phyloP scores from a whole-genome alignment of 2,113 vertebrate species.

The Cephalophus harveyi region DNA sequence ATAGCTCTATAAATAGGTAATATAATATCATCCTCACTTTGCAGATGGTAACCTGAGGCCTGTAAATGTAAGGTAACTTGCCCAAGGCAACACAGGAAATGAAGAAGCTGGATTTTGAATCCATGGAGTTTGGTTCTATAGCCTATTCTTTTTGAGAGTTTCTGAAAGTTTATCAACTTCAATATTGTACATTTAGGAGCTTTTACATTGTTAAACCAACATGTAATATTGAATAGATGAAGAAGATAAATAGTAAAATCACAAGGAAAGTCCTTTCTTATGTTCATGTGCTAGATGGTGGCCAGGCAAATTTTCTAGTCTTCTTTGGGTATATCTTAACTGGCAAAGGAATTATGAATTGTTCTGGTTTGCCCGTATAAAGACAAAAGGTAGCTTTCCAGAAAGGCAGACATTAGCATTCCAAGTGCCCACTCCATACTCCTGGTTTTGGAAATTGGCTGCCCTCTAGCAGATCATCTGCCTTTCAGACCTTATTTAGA shows the following conservation, averaged over 20 bases:
- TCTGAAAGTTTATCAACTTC: constrained; percentile 13
- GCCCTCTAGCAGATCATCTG: constrained; percentile 45
- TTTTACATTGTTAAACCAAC: constrained; percentile 26
- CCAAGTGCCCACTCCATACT: not conserved
- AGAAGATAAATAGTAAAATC: constrained; percentile 17
- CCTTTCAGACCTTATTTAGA: constrained; percentile 74
- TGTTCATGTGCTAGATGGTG: not conserved
- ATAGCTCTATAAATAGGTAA: not conserved
- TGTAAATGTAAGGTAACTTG: not conserved
- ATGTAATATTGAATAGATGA: constrained; percentile 24
- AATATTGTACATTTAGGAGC: not conserved
- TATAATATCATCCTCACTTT: constrained; percentile 24
- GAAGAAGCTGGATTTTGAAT: constrained; percentile 11
- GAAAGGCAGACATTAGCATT: constrained; percentile 14
- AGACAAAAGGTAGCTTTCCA: constrained; percentile 21
- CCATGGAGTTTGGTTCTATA: not conserved
- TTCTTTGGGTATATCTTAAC: constrained; percentile 25
- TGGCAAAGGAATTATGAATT: constrained; percentile 7
- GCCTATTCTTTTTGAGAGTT: constrained; percentile 18
- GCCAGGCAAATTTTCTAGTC: not conserved
- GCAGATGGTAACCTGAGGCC: not conserved
- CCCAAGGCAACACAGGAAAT: not conserved
- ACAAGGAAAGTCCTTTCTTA: not conserved
- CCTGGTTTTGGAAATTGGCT: constrained; percentile 41
- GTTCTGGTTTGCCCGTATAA: not conserved